phyloP scores from a whole-genome alignment of 2,113 vertebrate species.

The Megaceryle torquata region DNA sequence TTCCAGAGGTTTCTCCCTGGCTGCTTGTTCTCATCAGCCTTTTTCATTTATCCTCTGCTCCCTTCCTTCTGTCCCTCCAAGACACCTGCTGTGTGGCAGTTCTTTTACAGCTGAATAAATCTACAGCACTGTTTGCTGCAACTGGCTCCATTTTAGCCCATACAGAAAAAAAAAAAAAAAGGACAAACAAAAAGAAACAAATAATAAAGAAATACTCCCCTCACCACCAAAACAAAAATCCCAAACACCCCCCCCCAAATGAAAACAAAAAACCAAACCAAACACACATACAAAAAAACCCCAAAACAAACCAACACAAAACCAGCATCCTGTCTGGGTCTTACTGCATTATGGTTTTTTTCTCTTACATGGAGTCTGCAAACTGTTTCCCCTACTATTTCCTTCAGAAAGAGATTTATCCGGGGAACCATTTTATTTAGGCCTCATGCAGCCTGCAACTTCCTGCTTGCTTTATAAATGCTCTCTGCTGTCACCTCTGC shows the following conservation, averaged over 20 bases:
- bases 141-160: slow-evolving; percentile 21
- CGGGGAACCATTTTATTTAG: neutral
- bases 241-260: too few species aligned
- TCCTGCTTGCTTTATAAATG: neutral
- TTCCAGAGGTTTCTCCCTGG: slow-evolving; percentile 61
- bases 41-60: slow-evolving; percentile 39
- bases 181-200: neutral
- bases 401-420: neutral
- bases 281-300: neutral
- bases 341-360: neutral
- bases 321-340: neutral
- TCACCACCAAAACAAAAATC: too few species aligned
- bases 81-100: slow-evolving; percentile 30
- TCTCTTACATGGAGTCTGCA: neutral
- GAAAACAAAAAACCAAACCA: too few species aligned
- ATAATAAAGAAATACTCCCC: too few species aligned
- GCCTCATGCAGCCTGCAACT: neutral
- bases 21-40: slow-evolving; percentile 37
- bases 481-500: neutral
- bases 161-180: neutral
- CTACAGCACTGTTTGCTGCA: neutral
- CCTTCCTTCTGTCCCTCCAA: slow-evolving; percentile 38
- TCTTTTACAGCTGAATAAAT: slow-evolving; percentile 56
- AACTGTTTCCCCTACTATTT: neutral
- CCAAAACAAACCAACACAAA: neutral